Base-by-base conservation (phyloP, 2,797 vertebrate species). In the Hyperoplus immaculatus region DNA sequence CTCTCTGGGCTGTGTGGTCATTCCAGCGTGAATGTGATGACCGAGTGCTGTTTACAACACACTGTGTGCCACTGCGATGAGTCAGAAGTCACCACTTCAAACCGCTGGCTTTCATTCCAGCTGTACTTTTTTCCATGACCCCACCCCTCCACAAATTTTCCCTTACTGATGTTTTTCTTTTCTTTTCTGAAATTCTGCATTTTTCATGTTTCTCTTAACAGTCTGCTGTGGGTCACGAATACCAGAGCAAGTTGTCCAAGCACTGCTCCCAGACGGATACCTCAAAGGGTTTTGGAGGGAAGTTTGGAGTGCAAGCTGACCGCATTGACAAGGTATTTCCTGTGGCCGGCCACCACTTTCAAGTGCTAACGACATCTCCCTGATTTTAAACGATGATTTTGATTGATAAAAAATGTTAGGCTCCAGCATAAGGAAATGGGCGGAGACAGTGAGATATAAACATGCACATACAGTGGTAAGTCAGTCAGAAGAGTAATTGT, bases 211-310 rank as follows among this genome's bases (percentile, higher is more conserved):
- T 76, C 3, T 80, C 11, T 42, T 13, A 0, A 49, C 87, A 99
- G 98, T 98, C 97, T 21, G 98, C 98, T 0, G 97, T 99, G 41
- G 98, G 98, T 69, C 98, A 99, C 0, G 98, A 99, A 62, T 99
- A 99, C 82, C 97, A 98, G 89, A 95, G 96, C 61, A 96, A 96
- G 62, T 90, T 99, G 51, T 96, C 97, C 56, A 97, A 97, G 85
- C 97, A 99, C 84, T 99, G 97, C 87, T 99, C 98, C 3, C 98
- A 99, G 69, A 97, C 97, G 0, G 98, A 99, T 84, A 97, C 96
- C 0, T 96, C 96, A 41, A 97, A 96, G 66, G 98, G 98, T 0
- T 99, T 99, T 8, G 97, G 98, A 50, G 98, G 98, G 54, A 98
- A 98, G 90, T 99, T 96, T 63, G 98, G 98, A 0, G 96, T 99